Base-by-base conservation (phyloP, 2,888 invertebrate genomes). In the Pammene aurita region DNA sequence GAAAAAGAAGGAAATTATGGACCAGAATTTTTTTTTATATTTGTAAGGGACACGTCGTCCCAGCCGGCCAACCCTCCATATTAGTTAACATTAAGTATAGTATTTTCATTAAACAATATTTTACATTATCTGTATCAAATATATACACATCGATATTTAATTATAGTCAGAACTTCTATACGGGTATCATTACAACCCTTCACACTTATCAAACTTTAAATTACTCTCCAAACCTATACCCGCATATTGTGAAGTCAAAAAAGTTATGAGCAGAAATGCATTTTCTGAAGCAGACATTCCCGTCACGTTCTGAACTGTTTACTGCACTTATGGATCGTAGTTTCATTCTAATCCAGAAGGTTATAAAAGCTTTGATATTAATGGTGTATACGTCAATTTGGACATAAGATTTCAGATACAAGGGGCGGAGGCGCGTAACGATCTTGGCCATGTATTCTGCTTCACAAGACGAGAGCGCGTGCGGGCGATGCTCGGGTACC, bases 251-350 rank as follows among this genome's bases (percentile, higher is more conserved):
- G 7, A 61, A 16, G 48, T 61, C 13, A 26, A 62, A 62, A 42
- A 52, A 52, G 35, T 62, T 52, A 26, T 16, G 56, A 41, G 26
- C 42, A 9, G 42, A 16, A 34, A 57, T 62, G 18, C 18, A 58
- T 14, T 60, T 61, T 67, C 52, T 5, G 34, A 41, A 38, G 44
- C 35, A 67, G 26, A 55, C 46, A 67, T 65, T 64, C 58, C 35
- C 58, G 41, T 54, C 65, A 60, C 46, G 60, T 65, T 58, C 67
- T 63, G 10, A 16, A 48, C 48, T 65, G 52, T 58, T 57, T 52
- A 66, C 57, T 14, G 57, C 64, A 67, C 62, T 62, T 58, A 68
- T 63, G 48, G 68, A 65, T 65, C 64, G 64, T 46, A 69, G 55
- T 35, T 54, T 18, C 7, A n/a, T 18, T 48, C 5, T 41, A 16